Evolutionary conservation across 92 coral and sea anemone genomes (phyloP).

Genomic region (Metridium senile): DNA sequence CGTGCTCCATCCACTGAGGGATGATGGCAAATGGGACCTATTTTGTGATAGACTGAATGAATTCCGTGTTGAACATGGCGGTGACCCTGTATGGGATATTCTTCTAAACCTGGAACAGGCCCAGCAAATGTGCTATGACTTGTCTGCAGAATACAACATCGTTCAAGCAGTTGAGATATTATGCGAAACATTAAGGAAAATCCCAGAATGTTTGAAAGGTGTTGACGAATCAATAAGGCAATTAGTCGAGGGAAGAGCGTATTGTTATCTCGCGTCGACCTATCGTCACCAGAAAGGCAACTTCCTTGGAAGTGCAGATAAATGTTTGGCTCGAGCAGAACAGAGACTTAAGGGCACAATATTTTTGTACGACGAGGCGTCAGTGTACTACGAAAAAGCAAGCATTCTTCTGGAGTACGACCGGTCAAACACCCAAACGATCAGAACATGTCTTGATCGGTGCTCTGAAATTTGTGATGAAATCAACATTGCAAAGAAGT

Average conservation of each 20-base stretch:
- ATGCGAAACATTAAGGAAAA: slow-evolving; percentile 10
- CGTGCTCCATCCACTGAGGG: slow-evolving; percentile 35
- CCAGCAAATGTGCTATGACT: slow-evolving; percentile 29
- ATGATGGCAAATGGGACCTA: slow-evolving; percentile 46
- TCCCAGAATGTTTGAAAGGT: neutral
- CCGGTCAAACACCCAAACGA: neutral
- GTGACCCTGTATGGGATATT: slow-evolving; percentile 7
- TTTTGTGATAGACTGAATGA: slow-evolving; percentile 27
- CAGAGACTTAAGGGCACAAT: slow-evolving; percentile 16
- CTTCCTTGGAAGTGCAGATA: slow-evolving; percentile 46
- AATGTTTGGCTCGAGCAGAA: slow-evolving; percentile 34
- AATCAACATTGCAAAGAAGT: slow-evolving; percentile 12
- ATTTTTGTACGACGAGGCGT: slow-evolving; percentile 35
- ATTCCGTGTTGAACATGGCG: slow-evolving; percentile 1
- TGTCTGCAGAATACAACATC: slow-evolving; percentile 8
- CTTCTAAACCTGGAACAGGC: slow-evolving; percentile 42
- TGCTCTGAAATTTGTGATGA: slow-evolving; percentile 43
- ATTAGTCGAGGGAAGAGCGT: slow-evolving; percentile 51
- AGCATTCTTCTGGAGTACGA: slow-evolving; percentile 43
- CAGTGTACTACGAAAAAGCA: slow-evolving; percentile 56
- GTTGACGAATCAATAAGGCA: slow-evolving; percentile 17
- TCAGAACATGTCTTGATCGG: slow-evolving; percentile 40
- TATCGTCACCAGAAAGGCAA: slow-evolving; percentile 25
- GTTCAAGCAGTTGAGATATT: slow-evolving; percentile 28
- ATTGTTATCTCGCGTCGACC: slow-evolving; percentile 46